These are phyloP conservation scores for Mustela lutreola DNA, from an alignment of 2,113 vertebrate species.

Conservation along the genomic window DNA sequence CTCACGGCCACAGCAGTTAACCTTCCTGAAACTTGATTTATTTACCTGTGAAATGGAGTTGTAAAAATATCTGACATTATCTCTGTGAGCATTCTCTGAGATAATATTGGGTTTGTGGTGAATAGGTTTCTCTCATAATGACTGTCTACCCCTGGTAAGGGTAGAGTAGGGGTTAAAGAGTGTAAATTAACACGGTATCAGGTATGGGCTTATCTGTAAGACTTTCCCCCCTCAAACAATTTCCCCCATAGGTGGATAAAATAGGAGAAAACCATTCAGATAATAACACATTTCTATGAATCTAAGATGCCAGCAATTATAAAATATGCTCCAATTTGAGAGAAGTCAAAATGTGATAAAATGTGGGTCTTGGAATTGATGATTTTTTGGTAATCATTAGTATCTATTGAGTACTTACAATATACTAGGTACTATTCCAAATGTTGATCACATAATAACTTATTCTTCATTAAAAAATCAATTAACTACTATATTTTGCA, in stretches of 20 bases:
- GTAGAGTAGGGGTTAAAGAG: background rate
- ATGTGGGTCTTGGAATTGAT: background rate
- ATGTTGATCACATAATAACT: background rate
- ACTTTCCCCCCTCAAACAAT: background rate
- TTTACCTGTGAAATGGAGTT: slow-evolving; percentile 53
- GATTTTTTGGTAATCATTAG: slow-evolving; percentile 3
- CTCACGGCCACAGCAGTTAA: background rate
- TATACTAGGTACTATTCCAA: background rate
- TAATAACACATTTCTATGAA: background rate
- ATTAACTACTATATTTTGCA: background rate
- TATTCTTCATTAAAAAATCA: background rate
- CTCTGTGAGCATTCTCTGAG: slow-evolving; percentile 24
- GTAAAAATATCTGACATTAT: slow-evolving; percentile 36
- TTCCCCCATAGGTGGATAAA: slow-evolving; percentile 17
- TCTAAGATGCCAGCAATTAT: background rate
- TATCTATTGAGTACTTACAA: background rate
- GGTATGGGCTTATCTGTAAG: background rate
- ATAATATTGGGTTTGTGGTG: slow-evolving; percentile 29
- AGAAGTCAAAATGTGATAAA: slow-evolving; percentile 21
- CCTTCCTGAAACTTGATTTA: slow-evolving; percentile 26
- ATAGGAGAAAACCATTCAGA: background rate
- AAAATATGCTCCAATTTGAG: slow-evolving; percentile 31
- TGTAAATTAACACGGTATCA: background rate
- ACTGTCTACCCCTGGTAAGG: slow-evolving; percentile 19
- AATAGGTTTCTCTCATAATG: slow-evolving; percentile 10